Conservation (phyloP, 2,797 vertebrate genomes). For the Enteromius fasciolatus region DNA sequence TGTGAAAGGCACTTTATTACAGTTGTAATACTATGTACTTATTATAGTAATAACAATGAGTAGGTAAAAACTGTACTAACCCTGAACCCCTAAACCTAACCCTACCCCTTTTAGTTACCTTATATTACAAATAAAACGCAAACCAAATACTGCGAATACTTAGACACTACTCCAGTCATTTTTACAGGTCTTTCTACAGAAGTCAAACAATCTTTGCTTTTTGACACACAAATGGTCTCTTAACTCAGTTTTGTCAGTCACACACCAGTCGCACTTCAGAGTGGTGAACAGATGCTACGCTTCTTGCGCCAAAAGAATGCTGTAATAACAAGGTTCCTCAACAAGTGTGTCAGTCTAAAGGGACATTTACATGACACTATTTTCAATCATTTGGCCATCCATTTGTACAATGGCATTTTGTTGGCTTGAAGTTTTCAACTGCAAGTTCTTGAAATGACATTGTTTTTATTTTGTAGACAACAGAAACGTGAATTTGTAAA, state of each 20-base stretch:
- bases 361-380: not conserved
- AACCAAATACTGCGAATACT: too few species aligned
- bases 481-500: not conserved
- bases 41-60: too few species aligned
- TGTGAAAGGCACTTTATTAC: not conserved
- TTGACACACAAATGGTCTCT: conserved; percentile 57
- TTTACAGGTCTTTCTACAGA: not conserved
- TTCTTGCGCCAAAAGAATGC: conserved; percentile 71
- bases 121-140: too few species aligned
- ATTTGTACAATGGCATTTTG: not conserved
- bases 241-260: conserved; percentile 6
- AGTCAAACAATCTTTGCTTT: conserved; percentile 50
- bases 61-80: too few species aligned
- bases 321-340: conserved; percentile 64
- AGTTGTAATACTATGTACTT: too few species aligned
- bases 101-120: too few species aligned
- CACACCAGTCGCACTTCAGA: conserved; percentile 51
- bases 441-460: not conserved
- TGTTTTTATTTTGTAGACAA: not conserved
- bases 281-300: conserved; percentile 65
- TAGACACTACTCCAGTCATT: not conserved
- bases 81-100: too few species aligned
- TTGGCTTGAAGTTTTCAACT: not conserved
- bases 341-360: conserved; percentile 43
- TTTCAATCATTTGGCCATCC: not conserved